Percentiles rank a stretch among this genome's conserved stretches.
phyloP scores from a whole-genome alignment of 2,797 vertebrate species.

The Cichlasoma orientale region DNA sequence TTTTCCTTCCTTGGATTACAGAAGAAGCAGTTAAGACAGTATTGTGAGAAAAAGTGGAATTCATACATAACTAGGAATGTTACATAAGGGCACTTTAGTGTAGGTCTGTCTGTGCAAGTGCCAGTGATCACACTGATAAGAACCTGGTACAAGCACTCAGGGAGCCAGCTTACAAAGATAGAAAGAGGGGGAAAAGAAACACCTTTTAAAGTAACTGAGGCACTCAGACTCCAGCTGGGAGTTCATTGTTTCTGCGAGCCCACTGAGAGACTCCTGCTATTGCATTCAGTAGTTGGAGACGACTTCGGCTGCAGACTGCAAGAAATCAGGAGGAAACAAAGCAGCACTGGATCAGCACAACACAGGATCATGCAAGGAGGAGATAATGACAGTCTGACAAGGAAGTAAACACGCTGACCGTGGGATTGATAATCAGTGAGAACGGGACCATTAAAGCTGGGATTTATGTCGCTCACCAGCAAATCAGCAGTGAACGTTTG shows the following conservation, averaged over 20 bases:
- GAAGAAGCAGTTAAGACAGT: conserved; percentile 24
- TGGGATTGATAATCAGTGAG: conserved; percentile 1
- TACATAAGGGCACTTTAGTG: conserved; percentile 66
- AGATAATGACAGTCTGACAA: conserved; percentile 3
- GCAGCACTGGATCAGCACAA: too few relatives aligned
- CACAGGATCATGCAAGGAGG: background rate
- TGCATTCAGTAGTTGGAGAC: conserved; percentile 12
- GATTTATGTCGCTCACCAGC: background rate
- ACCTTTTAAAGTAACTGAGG: conserved; percentile 7
- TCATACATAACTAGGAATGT: conserved; percentile 53
- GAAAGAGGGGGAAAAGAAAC: conserved; percentile 15
- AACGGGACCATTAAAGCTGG: background rate
- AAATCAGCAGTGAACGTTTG: conserved; percentile 23
- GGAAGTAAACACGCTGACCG: conserved; percentile 2
- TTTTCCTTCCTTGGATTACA: conserved; percentile 40
- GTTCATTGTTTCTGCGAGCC: background rate
- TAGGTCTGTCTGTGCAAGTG: conserved; percentile 28
- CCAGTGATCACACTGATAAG: conserved; percentile 20
- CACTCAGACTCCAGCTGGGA: conserved; percentile 23
- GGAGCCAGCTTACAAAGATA: conserved; percentile 37
- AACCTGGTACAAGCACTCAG: conserved; percentile 49
- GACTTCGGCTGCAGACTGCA: background rate
- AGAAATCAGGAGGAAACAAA: conserved; percentile 3
- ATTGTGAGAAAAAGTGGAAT: conserved; percentile 45
- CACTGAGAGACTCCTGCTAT: conserved; percentile 2